These are phyloP conservation scores for Chionoecetes opilio DNA, from an alignment of 1,140 invertebrate species.

Conservation along the genomic window DNA sequence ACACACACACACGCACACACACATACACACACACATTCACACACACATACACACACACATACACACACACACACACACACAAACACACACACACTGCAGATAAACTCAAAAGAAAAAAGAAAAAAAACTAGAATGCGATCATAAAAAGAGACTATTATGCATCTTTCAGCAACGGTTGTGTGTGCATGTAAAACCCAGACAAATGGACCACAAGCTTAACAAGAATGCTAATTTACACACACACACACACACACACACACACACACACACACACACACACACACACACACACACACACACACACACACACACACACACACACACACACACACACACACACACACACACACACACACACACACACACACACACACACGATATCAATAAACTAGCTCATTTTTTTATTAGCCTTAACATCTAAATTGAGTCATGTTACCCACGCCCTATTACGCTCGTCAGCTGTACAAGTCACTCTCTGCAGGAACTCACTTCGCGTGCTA, in stretches of 20 bases:
- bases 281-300: background rate
- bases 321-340: background rate
- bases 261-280: background rate
- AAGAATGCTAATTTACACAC: background rate
- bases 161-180: background rate
- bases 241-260: background rate
- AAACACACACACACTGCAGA: background rate
- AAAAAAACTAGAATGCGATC: background rate
- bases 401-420: background rate
- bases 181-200: slow-evolving; percentile 24
- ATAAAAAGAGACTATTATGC: background rate
- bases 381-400: background rate
- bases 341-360: background rate
- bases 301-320: background rate
- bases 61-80: background rate
- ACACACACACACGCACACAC: background rate
- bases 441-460: too few relatives aligned
- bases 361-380: background rate
- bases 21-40: background rate
- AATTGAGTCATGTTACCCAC: background rate
- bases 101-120: background rate
- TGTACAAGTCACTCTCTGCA: background rate
- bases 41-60: background rate
- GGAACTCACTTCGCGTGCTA: background rate
- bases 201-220: background rate